phyloP scores from a whole-genome alignment of 2,888 invertebrate genomes.

The Ephialtes manifestator region DNA sequence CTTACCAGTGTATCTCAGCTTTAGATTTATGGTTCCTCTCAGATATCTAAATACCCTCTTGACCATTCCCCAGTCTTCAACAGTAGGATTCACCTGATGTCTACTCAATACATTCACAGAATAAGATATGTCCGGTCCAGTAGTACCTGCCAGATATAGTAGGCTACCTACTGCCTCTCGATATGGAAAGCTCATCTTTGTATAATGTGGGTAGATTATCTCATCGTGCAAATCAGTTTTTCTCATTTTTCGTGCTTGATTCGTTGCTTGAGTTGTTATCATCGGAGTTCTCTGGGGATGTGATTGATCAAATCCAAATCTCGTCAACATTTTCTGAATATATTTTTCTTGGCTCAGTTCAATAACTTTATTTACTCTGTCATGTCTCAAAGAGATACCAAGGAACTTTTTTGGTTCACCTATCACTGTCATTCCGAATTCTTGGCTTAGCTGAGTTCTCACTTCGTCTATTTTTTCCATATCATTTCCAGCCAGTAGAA shows the following conservation, averaged over 20 bases:
- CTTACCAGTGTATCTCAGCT: conserved; percentile 57
- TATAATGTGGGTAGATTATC: no score
- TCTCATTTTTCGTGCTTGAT: conserved; percentile 38
- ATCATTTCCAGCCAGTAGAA: conserved; percentile 60
- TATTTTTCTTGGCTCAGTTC: conserved; percentile 49
- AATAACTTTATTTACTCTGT: no score
- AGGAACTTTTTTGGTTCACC: conserved; percentile 62
- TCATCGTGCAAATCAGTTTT: conserved; percentile 19
- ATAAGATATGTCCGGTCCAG: conserved; percentile 67
- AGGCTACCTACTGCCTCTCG: conserved; percentile 68
- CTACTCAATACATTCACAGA: conserved; percentile 61
- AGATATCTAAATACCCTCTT: conserved; percentile 64
- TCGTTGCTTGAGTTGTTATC: conserved; percentile 56
- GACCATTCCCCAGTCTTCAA: conserved; percentile 54
- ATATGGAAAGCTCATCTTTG: conserved; percentile 30
- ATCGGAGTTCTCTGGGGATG: conserved; percentile 66
- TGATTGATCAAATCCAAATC: conserved; percentile 50
- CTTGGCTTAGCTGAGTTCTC: conserved; percentile 32
- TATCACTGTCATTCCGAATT: conserved; percentile 64
- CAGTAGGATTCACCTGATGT: conserved; percentile 63
- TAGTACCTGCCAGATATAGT: conserved; percentile 67
- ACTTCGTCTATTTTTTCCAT: conserved; percentile 48
- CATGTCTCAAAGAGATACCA: no score
- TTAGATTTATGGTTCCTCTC: conserved; percentile 46
- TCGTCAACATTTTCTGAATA: conserved; percentile 31